Conservation (phyloP, 2,113 vertebrate species). For the Phodopus roborovskii region DNA sequence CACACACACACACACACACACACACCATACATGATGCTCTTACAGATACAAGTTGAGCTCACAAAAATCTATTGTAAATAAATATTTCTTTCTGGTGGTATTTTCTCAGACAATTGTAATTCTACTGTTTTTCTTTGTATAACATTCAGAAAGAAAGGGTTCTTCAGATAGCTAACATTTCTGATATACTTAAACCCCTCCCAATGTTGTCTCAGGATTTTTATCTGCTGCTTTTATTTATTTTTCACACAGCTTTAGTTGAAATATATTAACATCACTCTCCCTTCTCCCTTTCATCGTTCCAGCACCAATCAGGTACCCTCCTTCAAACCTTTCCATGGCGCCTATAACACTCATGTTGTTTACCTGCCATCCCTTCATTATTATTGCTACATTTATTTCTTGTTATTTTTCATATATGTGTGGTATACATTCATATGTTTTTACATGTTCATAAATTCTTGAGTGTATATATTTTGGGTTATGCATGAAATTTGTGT, state of each 20-base stretch:
- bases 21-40: background rate
- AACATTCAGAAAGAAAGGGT: background rate
- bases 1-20: too few relatives aligned
- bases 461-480: background rate
- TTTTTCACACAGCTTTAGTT: background rate
- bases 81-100: background rate
- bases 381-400: background rate
- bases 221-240: background rate
- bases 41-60: background rate
- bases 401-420: background rate
- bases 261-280: background rate
- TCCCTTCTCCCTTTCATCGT: background rate
- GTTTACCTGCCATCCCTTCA: background rate
- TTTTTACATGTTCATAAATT: background rate
- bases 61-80: background rate
- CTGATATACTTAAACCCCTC: background rate
- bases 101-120: background rate
- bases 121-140: background rate
- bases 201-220: background rate
- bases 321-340: background rate
- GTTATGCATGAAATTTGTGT: background rate
- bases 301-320: background rate
- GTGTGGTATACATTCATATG: background rate
- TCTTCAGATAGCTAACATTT: background rate
- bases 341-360: background rate